A percentile compares a stretch with the other conserved stretches of the same genome.
Evolutionary conservation across 2,113 vertebrate genomes (phyloP).

Genomic region (Equus quagga): DNA sequence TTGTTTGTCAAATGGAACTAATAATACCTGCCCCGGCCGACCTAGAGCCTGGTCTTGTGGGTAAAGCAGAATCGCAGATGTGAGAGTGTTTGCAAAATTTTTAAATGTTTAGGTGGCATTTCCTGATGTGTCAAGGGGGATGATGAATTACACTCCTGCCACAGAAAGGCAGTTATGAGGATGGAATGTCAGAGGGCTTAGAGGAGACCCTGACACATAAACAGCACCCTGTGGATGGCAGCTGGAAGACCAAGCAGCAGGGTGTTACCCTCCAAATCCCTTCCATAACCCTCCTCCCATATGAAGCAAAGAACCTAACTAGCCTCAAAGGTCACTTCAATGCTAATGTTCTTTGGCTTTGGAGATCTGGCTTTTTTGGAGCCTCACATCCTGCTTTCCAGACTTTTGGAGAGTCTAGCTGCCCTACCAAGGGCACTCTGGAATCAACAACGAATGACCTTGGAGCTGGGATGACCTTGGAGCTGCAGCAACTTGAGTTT

Average conservation of each 20-base stretch:
- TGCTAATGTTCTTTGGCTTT: background rate
- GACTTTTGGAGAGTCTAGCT: background rate
- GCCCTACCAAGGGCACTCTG: background rate
- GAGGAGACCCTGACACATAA: background rate
- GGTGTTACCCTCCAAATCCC: background rate
- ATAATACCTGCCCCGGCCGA: background rate
- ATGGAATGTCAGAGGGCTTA: background rate
- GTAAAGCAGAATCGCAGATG: background rate
- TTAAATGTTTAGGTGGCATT: background rate
- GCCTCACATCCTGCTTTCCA: background rate
- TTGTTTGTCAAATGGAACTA: slow-evolving; percentile 5
- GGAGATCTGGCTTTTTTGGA: background rate
- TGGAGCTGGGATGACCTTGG: background rate
- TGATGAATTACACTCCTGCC: background rate
- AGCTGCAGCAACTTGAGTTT: background rate
- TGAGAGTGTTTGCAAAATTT: slow-evolving; percentile 6
- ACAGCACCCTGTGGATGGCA: background rate
- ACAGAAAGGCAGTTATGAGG: background rate
- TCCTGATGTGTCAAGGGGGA: background rate
- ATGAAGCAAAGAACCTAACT: background rate
- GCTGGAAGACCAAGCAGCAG: background rate
- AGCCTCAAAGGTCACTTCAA: background rate
- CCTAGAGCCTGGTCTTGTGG: background rate
- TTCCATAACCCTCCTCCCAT: background rate
- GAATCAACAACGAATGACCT: background rate